Evolutionary conservation across 2,113 vertebrate genomes (phyloP).

Genomic region (Ovibos moschatus): DNA sequence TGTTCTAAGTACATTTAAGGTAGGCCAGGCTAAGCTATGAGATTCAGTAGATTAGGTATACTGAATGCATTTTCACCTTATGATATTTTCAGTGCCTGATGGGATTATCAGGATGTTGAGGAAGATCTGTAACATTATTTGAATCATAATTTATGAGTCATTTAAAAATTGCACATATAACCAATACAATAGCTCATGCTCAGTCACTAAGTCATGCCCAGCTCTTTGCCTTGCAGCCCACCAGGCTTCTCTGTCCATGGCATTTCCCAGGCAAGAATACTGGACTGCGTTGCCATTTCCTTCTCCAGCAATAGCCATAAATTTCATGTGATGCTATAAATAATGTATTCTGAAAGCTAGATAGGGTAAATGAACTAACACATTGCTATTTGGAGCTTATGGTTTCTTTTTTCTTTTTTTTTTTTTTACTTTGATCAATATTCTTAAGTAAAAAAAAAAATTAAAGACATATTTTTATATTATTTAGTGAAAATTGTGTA

Average conservation of each 20-base stretch:
- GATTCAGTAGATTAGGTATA: neutral
- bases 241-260: neutral
- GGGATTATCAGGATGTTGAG: neutral
- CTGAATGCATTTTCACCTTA: neutral
- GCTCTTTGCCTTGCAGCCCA: neutral
- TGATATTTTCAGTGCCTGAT: neutral
- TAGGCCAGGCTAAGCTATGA: neutral
- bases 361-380: neutral
- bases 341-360: neutral
- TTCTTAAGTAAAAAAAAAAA: neutral
- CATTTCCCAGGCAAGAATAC: neutral
- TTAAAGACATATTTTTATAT: neutral
- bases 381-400: neutral
- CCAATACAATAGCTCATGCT: neutral
- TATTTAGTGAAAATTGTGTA: constrained; percentile 1
- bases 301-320: neutral
- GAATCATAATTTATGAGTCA: neutral
- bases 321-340: constrained; percentile 6
- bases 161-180: neutral
- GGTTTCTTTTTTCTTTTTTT: neutral
- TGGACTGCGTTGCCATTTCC: neutral
- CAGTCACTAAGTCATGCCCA: neutral
- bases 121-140: neutral
- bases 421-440: neutral
- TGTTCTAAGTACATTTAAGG: neutral